Evolutionary conservation across 2,797 vertebrate species (phyloP).

Genomic region (Sciaenops ocellatus): DNA sequence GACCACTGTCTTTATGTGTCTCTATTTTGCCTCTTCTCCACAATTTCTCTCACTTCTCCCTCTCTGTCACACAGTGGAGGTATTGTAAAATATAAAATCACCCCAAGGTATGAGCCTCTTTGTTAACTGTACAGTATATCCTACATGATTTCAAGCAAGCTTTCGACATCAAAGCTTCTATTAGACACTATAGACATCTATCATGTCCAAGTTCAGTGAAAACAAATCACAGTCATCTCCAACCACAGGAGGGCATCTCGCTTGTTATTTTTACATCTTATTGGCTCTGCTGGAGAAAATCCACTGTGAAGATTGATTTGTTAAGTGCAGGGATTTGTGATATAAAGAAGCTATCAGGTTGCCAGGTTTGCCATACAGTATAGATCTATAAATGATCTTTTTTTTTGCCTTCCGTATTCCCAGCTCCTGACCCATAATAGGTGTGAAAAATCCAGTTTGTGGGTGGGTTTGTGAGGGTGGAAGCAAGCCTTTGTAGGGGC

Average conservation of each 20-base stretch:
- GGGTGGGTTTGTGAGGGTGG: background rate
- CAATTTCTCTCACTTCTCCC: background rate
- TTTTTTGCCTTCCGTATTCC: conserved; percentile 7
- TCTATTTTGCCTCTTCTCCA: background rate
- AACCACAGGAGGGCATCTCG: background rate
- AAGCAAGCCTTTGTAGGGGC: conserved; percentile 29
- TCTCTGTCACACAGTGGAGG: background rate
- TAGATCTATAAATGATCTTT: conserved; percentile 26
- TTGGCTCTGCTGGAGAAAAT: conserved; percentile 11
- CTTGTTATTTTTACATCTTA: background rate
- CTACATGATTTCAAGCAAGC: background rate
- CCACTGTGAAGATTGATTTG: conserved; percentile 18
- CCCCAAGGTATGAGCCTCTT: background rate
- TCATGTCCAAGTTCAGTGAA: background rate
- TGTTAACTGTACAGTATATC: background rate
- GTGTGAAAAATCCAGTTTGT: conserved; percentile 35
- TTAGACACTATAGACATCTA: no score
- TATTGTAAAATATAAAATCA: conserved; percentile 10
- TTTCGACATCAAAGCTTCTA: background rate
- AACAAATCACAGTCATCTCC: background rate
- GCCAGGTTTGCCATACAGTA: background rate
- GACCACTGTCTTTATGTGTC: background rate
- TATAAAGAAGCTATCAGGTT: conserved; percentile 6
- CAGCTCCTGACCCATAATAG: conserved; percentile 28
- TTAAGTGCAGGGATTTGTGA: conserved; percentile 36